Base-by-base conservation (phyloP, 2,797 vertebrate species). In the Masticophis lateralis region DNA sequence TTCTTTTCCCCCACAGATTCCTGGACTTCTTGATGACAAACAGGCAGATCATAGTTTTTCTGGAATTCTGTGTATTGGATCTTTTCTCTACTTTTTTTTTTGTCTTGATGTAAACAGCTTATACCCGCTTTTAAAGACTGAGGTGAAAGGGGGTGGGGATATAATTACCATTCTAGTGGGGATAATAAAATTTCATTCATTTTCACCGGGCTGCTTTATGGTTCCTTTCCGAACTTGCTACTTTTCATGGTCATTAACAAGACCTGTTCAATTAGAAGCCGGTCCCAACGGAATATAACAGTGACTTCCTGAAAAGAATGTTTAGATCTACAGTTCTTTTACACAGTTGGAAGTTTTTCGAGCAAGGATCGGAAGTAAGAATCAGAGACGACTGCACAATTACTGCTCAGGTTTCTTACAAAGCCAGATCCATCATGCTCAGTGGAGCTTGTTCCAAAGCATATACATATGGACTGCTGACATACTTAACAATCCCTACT, bases 21-120 rank as follows among this genome's bases (percentile, higher is more conserved):
- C 91, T 89, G 95, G 87, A 92, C 51, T 14, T 87, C 57, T 74
- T 37, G 91, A 94, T 94, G 95, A 94, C 93, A 94, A 93, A 86
- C 27, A 28, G 86, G 27, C 55, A 69, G 61, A 37, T n/a, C 18
- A 53, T 90, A 25, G n/a, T 55, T 37, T 87, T 51, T 61, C 16
- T 59, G 53, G 57, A 61, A 43, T 63, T 83, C 57, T 14, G 20
- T 37, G 18, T 37, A 27, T 20, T 63, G 57, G 89, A 89, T 86
- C 22, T 51, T 57, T 47, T 32, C 37, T 32, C 20, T 14, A 16
- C 2, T 14, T 37, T 61, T 61, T 20, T 63, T 47, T 2, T 56
- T 18, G 47, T 20, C 28, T 60, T 63, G 47, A 87, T 86, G 32
- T 86, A 57, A 86, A 63, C 57, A 57, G 57, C n/a, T 55, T n/a